Evolutionary conservation across 1,140 invertebrate species (phyloP), one percentile per base, ranked within the genome.

Genomic region (Musca vetustissima): DNA sequence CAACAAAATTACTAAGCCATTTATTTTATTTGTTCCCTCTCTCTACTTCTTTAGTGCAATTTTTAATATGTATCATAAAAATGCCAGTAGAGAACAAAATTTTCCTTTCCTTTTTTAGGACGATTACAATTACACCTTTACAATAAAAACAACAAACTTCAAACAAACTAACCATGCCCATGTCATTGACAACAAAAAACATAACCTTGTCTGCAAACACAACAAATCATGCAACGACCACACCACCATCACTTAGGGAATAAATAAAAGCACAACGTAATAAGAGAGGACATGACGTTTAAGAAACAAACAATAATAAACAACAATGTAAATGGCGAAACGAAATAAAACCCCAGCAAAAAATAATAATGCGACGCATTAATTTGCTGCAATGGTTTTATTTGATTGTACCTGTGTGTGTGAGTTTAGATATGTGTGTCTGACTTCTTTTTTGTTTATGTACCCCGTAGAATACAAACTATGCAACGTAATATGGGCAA

Each of bases 151-250:
- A 28, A 28, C 28, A 28, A 53, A 8, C 4, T 53, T 11, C 15
- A 24, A 24, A 55, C 15, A 14, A 4, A 15, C 22, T 24, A 24
- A 25, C 3, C 19, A 55, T 59, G 28, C 15, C n/a, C n/a, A 59
- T 59, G 57, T 36, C 57, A 61, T 61, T 61, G 57, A 19, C 19
- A 61, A 61, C n/a, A 21, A 61, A 36, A 14, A 11, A n/a, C n/a
- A n/a, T n/a, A n/a, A n/a, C n/a, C n/a, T n/a, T 49, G 13, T 15
- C 15, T 49, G 48, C 49, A 52, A 14, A 32, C 8, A 59, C 7
- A 59, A 59, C 3, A 15, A 19, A 61, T 25, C 24, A 57, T 28
- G 17, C 15, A 49, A 14, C n/a, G n/a, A n/a, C 1, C 17, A 19
- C 17, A 14, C 6, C 6, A 14, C 14, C 9, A 17, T 59, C 28